A percentile compares a stretch with the other conserved stretches of the same genome.
Conservation (phyloP, 2,113 vertebrate species). For the Brachirus orientalis region DNA sequence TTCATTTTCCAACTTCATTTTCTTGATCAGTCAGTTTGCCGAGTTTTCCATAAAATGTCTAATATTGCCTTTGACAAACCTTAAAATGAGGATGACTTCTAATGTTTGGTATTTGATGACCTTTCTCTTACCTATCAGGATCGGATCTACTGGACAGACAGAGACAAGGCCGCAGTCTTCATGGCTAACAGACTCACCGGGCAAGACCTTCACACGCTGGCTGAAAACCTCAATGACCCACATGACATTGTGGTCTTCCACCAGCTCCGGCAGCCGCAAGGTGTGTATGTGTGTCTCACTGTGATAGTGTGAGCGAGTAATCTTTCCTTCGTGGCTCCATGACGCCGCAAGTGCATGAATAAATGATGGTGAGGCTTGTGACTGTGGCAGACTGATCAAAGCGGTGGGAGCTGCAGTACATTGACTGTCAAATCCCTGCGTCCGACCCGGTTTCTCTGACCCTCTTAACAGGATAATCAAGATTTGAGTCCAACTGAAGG, state of each 20-base stretch:
- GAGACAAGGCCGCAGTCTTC: slow-evolving; percentile 94
- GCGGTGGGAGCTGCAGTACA: slow-evolving; percentile 14
- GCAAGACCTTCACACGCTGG: slow-evolving; percentile 87
- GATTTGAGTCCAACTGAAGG: slow-evolving; percentile 18
- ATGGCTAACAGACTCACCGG: slow-evolving; percentile 93
- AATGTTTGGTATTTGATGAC: neutral
- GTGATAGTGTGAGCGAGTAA: slow-evolving; percentile 20
- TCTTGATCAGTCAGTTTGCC: too few relatives aligned
- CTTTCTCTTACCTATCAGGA: slow-evolving; percentile 82
- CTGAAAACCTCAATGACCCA: slow-evolving; percentile 96
- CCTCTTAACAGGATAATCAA: slow-evolving; percentile 6
- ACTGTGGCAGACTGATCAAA: slow-evolving; percentile 39
- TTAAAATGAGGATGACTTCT: too few relatives aligned
- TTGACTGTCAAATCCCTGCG: slow-evolving; percentile 31
- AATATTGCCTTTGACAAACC: too few relatives aligned
- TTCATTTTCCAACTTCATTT: too few relatives aligned
- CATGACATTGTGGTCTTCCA: slow-evolving; percentile 96
- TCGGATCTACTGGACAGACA: slow-evolving; percentile 97
- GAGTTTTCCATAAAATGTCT: too few relatives aligned
- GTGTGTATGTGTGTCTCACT: slow-evolving; percentile 65
- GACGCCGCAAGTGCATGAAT: slow-evolving; percentile 35
- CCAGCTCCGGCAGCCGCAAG: slow-evolving; percentile 93
- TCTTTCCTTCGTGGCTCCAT: slow-evolving; percentile 9
- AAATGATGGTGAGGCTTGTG: slow-evolving; percentile 41
- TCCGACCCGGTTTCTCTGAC: slow-evolving; percentile 1